Evolutionary conservation across 2,888 invertebrate species (phyloP).

Genomic region (Drosophila parthenogenetica): DNA sequence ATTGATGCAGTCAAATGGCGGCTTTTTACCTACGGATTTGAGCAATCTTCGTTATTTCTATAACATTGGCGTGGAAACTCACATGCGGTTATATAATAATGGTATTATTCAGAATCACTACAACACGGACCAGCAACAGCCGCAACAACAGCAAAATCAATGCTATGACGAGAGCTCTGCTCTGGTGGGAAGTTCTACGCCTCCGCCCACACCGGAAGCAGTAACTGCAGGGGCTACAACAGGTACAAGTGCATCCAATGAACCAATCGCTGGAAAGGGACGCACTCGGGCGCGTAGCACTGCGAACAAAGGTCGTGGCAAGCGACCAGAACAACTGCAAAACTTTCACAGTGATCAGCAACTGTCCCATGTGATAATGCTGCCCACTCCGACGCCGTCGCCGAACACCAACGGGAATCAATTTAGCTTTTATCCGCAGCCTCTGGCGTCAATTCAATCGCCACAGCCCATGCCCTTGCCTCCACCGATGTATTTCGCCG

Average conservation of each 20-base stretch:
- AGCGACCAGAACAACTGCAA: conserved; percentile 52
- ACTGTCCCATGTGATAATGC: conserved; percentile 56
- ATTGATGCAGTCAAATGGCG: conserved; percentile 62
- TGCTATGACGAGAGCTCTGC: conserved; percentile 8
- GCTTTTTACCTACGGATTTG: conserved; percentile 85
- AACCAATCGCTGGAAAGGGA: conserved; percentile 11
- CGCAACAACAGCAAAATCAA: conserved; percentile 33
- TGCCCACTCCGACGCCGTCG: conserved; percentile 66
- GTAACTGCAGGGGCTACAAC: background rate
- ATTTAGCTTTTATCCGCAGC: conserved; percentile 52
- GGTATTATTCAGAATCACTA: conserved; percentile 18
- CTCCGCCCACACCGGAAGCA: conserved; percentile 42
- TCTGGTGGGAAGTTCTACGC: conserved; percentile 23
- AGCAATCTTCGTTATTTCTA: conserved; percentile 88
- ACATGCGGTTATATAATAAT: conserved; percentile 35
- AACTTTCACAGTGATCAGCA: conserved; percentile 37
- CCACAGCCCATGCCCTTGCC: conserved; percentile 30
- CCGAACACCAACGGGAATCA: conserved; percentile 51
- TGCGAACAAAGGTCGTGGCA: conserved; percentile 31
- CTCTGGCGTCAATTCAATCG: conserved; percentile 5
- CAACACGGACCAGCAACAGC: conserved; percentile 52
- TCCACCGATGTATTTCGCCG: conserved; percentile 33
- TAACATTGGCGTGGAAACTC: conserved; percentile 88
- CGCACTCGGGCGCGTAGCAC: conserved; percentile 13
- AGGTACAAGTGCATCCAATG: background rate